Conservation (phyloP, 2,888 invertebrate genomes). For the Odontocolon sp. region DNA sequence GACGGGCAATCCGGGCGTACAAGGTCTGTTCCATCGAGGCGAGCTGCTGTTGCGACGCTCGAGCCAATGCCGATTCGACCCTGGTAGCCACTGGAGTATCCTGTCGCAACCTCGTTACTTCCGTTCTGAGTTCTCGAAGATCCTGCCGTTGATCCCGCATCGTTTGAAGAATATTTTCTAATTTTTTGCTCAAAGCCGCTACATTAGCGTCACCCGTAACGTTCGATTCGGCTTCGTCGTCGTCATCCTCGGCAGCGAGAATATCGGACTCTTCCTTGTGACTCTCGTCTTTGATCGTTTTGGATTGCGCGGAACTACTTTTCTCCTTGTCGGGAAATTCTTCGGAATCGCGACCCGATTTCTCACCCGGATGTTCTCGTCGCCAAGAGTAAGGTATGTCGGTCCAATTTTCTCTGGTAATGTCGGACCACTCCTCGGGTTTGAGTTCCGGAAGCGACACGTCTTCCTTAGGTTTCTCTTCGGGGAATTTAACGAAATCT, state of each 20-base stretch:
- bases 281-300: slow-evolving; percentile 59
- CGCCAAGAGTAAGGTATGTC: slow-evolving; percentile 43
- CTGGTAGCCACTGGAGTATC: slow-evolving; percentile 71
- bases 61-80: slow-evolving; percentile 73
- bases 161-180: slow-evolving; percentile 72
- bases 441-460: slow-evolving; percentile 13
- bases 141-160: slow-evolving; percentile 76
- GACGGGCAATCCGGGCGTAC: slow-evolving; percentile 70
- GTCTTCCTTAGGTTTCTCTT: slow-evolving; percentile 41
- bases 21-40: slow-evolving; percentile 73
- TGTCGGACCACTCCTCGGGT: slow-evolving; percentile 30
- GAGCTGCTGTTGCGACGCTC: slow-evolving; percentile 73
- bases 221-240: slow-evolving; percentile 55
- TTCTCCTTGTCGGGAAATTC: slow-evolving; percentile 58
- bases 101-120: slow-evolving; percentile 72
- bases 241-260: slow-evolving; percentile 64
- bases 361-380: slow-evolving; percentile 41
- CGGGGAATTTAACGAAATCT: slow-evolving; percentile 49
- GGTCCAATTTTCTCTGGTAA: slow-evolving; percentile 35
- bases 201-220: slow-evolving; percentile 65
- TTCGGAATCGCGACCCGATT: slow-evolving; percentile 52
- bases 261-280: background rate
- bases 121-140: slow-evolving; percentile 71
- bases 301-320: slow-evolving; percentile 13
- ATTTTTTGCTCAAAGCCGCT: slow-evolving; percentile 70